A percentile compares a stretch with the other conserved stretches of the same genome.
These are phyloP conservation scores for Microcebus ravelobensis DNA, from an alignment of 2,113 vertebrate species.

Conservation along the genomic window DNA sequence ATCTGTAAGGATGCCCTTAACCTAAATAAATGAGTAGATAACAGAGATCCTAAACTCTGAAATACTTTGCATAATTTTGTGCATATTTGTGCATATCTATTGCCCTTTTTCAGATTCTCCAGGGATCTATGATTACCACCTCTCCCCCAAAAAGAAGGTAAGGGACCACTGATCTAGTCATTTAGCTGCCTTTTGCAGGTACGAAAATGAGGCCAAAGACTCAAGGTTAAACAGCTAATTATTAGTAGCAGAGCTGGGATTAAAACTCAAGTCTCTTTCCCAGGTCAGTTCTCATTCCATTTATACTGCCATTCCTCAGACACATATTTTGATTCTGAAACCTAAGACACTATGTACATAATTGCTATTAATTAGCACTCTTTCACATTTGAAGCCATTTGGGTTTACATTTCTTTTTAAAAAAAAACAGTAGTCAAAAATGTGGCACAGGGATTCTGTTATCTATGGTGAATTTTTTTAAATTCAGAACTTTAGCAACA, in stretches of 20 bases:
- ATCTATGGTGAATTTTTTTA: background rate
- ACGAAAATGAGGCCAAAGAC: conserved; percentile 20
- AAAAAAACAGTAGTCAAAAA: conserved; percentile 16
- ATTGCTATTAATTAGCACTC: conserved; percentile 34
- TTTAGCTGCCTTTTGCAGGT: background rate
- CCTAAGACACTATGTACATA: background rate
- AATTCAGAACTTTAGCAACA: background rate
- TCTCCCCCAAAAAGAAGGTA: background rate
- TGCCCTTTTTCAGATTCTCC: background rate
- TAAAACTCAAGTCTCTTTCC: conserved; percentile 39
- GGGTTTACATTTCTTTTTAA: conserved; percentile 57
- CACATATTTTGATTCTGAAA: conserved; percentile 46
- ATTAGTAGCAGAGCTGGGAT: conserved; percentile 38
- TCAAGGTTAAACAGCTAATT: conserved; percentile 24
- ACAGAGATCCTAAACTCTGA: conserved; percentile 16
- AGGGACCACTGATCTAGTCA: background rate
- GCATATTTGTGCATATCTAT: background rate
- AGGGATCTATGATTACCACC: background rate
- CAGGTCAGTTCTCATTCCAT: conserved; percentile 23
- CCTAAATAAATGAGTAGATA: conserved; percentile 29
- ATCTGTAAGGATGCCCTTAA: background rate
- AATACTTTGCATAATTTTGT: conserved; percentile 10
- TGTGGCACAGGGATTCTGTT: background rate
- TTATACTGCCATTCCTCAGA: background rate
- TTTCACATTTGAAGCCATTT: conserved; percentile 43